Conservation (phyloP, 2,113 vertebrate species). For the Eudyptes chrysolophus region DNA sequence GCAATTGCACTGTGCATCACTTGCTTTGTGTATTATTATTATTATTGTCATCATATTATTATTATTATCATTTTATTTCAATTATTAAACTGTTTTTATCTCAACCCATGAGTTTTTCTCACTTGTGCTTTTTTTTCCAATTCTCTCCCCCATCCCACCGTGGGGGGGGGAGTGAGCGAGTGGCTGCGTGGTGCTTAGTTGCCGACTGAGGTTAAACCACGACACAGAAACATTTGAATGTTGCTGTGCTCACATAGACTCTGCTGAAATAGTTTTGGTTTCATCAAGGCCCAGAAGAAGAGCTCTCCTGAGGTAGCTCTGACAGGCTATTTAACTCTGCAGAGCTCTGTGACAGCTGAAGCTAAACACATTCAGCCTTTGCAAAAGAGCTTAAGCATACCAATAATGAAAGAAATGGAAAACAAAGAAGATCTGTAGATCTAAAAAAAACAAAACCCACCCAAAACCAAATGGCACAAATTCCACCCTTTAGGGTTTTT, state of each 20-base stretch:
- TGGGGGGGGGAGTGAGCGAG: too few relatives aligned
- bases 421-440: neutral
- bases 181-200: too few relatives aligned
- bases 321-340: constrained; percentile 29
- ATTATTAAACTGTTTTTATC: too few relatives aligned
- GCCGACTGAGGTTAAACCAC: too few relatives aligned
- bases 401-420: constrained; percentile 16
- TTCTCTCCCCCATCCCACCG: too few relatives aligned
- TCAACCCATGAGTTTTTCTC: too few relatives aligned
- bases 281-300: neutral
- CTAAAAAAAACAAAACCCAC: neutral
- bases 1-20: too few relatives aligned
- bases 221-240: neutral
- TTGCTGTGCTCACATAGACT: neutral
- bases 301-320: constrained; percentile 12
- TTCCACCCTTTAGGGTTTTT: neutral
- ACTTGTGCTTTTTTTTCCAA: too few relatives aligned
- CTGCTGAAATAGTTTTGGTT: constrained; percentile 1
- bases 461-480: neutral
- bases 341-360: constrained; percentile 15
- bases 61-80: too few relatives aligned
- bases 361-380: constrained; percentile 10
- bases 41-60: too few relatives aligned
- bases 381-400: neutral
- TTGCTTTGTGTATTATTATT: too few relatives aligned